A percentile compares a stretch with the other conserved stretches of the same genome.
These are phyloP conservation scores for Rhea pennata DNA, from an alignment of 2,113 vertebrate species.

Conservation along the genomic window DNA sequence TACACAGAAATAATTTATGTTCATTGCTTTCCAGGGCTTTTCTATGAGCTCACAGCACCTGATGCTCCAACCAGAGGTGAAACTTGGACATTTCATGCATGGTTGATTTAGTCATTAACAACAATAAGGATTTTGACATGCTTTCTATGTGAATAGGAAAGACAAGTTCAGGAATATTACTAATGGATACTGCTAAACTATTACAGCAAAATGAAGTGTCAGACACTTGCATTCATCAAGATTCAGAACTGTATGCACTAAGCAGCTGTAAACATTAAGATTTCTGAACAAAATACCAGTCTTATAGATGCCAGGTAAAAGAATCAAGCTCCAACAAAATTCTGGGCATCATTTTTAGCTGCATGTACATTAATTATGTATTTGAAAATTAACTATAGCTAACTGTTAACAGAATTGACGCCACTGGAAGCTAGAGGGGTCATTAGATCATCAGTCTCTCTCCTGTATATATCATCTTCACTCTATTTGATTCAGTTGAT, in stretches of 20 bases:
- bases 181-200: background rate
- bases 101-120: slow-evolving; percentile 3
- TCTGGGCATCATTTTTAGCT: background rate
- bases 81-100: background rate
- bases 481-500: background rate
- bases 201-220: background rate
- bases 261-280: background rate
- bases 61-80: background rate
- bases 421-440: background rate
- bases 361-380: background rate
- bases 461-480: background rate
- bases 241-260: background rate
- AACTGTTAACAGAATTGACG: background rate
- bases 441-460: background rate
- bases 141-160: background rate
- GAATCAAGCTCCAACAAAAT: background rate
- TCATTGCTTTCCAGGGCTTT: background rate
- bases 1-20: background rate
- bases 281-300: background rate
- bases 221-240: background rate
- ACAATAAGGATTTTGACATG: background rate
- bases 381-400: background rate
- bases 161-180: background rate
- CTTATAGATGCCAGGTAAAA: background rate
- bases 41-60: background rate